A percentile compares a stretch with the other conserved stretches of the same genome.
These are phyloP conservation scores for Tipula vernalis DNA, from an alignment of 2,888 invertebrate species.

Conservation along the genomic window DNA sequence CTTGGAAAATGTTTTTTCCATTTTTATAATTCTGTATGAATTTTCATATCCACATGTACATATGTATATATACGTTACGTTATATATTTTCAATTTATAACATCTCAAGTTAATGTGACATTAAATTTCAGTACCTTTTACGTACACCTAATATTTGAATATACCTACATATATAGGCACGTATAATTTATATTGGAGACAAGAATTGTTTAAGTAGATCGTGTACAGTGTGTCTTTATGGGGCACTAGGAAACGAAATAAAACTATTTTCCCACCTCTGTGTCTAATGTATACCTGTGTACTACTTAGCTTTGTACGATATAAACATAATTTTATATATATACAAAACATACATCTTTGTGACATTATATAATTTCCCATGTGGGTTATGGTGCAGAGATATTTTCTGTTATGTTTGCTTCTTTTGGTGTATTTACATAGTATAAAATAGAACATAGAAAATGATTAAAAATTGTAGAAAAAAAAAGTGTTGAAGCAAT, in stretches of 20 bases:
- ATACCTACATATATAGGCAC: background rate
- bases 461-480: background rate
- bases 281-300: background rate
- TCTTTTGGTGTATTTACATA: background rate
- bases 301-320: background rate
- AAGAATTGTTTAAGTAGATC: background rate
- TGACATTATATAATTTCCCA: conserved; percentile 4
- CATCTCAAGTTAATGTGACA: background rate
- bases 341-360: background rate
- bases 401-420: background rate
- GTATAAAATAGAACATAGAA: background rate
- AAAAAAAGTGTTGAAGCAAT: background rate
- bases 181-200: background rate
- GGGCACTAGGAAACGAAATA: background rate
- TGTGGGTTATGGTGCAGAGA: background rate
- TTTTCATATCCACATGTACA: background rate
- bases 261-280: background rate
- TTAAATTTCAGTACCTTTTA: background rate
- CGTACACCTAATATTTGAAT: background rate
- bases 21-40: background rate
- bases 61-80: too few species aligned
- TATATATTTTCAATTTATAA: background rate
- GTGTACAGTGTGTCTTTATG: background rate
- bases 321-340: background rate
- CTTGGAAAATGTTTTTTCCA: background rate